Conservation (phyloP, 2,888 invertebrate genomes). For the Drosophila neoperkinsi region DNA sequence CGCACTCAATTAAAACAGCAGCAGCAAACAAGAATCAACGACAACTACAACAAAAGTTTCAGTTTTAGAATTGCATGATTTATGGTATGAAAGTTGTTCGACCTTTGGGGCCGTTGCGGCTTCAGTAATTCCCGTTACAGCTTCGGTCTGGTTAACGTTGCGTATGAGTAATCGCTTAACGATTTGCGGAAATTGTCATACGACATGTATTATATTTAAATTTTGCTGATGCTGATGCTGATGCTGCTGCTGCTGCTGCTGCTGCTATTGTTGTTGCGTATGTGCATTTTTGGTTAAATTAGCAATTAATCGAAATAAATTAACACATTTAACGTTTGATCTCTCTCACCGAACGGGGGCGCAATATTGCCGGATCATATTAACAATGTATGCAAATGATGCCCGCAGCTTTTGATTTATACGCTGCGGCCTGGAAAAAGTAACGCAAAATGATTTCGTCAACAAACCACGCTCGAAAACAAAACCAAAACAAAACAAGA, state of each 20-base stretch:
- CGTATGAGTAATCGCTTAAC: conserved; percentile 61
- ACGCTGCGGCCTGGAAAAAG: conserved; percentile 17
- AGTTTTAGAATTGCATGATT: conserved; percentile 61
- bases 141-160: conserved; percentile 39
- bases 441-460: conserved; percentile 46
- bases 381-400: conserved; percentile 64
- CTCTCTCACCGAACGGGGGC: conserved; percentile 5
- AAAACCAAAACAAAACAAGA: conserved; percentile 1
- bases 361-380: conserved; percentile 22
- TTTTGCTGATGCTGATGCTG: background rate
- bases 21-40: conserved; percentile 5
- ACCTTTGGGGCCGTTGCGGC: conserved; percentile 46
- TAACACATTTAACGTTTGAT: conserved; percentile 57
- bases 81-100: conserved; percentile 62
- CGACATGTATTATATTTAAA: conserved; percentile 53
- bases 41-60: conserved; percentile 12
- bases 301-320: conserved; percentile 69
- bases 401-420: conserved; percentile 45
- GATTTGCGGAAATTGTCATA: conserved; percentile 51
- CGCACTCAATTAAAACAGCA: conserved; percentile 49
- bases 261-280: background rate
- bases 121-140: conserved; percentile 26
- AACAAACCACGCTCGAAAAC: conserved; percentile 36
- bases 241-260: background rate
- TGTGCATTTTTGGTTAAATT: conserved; percentile 55